Conservation (phyloP, 2,888 invertebrate species). For the Macrosoma leucophasiata region DNA sequence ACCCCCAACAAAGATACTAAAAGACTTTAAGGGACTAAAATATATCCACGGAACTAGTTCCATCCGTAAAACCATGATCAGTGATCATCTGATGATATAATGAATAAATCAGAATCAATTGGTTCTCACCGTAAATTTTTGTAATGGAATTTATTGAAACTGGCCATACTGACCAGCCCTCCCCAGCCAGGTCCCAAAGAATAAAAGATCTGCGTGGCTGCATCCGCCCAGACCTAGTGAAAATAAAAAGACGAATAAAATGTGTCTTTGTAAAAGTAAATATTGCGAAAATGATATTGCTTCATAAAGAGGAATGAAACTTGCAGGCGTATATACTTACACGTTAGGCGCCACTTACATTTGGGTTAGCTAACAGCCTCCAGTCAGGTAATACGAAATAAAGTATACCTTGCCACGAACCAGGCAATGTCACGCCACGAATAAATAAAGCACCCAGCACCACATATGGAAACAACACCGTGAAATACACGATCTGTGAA, state of each 20-base stretch:
- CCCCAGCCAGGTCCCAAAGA: constrained; percentile 94
- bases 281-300: background rate
- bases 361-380: constrained; percentile 82
- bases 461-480: constrained; percentile 88
- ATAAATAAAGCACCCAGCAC: constrained; percentile 83
- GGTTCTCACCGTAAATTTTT: constrained; percentile 77
- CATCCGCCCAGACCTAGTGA: constrained; percentile 94
- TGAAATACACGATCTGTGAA: constrained; percentile 85
- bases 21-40: no score
- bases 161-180: constrained; percentile 89
- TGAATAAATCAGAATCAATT: no score
- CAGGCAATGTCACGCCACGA: constrained; percentile 87
- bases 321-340: constrained; percentile 15
- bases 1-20: no score
- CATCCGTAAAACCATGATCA: no score
- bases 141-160: constrained; percentile 86
- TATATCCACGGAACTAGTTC: no score
- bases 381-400: constrained; percentile 89
- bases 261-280: no score
- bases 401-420: constrained; percentile 83
- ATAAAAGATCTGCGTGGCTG: constrained; percentile 94
- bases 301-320: background rate
- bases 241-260: no score
- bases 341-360: no score
- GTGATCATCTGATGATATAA: no score